Conservation (phyloP, 2,888 invertebrate species). For the Hedya salicella region DNA sequence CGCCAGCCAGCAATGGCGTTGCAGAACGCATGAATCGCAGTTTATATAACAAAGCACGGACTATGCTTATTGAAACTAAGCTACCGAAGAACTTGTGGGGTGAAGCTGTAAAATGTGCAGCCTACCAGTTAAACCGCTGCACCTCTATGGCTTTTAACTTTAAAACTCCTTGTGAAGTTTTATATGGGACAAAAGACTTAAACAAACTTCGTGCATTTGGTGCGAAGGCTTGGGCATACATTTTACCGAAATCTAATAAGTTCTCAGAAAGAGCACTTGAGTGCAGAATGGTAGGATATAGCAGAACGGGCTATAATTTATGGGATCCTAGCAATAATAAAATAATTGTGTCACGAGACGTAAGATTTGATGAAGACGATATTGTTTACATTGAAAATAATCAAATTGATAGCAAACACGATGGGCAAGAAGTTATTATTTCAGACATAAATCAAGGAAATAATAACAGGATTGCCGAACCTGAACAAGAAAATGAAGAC, state of each 20-base stretch:
- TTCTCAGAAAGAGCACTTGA: conserved; percentile 8
- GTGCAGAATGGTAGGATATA: conserved; percentile 20
- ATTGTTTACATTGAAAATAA: not conserved
- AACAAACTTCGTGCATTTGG: conserved; percentile 6
- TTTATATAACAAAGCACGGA: conserved; percentile 18
- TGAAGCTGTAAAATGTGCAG: not conserved
- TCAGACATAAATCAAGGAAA: too few relatives aligned
- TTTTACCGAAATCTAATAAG: conserved; percentile 13
- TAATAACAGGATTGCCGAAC: too few relatives aligned
- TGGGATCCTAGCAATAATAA: conserved; percentile 16
- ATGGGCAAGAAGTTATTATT: too few relatives aligned
- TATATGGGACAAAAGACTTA: conserved; percentile 4
- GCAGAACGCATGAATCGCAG: conserved; percentile 23
- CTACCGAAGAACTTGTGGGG: conserved; percentile 13
- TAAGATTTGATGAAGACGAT: conserved; percentile 17
- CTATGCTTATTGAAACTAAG: conserved; percentile 14
- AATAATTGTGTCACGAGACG: conserved; percentile 19
- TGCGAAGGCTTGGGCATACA: conserved; percentile 7
- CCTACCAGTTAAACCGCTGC: not conserved
- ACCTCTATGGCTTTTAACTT: not conserved
- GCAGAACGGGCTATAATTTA: conserved; percentile 14
- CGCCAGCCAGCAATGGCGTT: conserved; percentile 1
- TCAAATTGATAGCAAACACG: too few relatives aligned
- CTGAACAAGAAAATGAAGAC: too few relatives aligned
- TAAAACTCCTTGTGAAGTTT: not conserved